Conservation (phyloP, 2,113 vertebrate genomes). For the Syrrhaptes paradoxus region DNA sequence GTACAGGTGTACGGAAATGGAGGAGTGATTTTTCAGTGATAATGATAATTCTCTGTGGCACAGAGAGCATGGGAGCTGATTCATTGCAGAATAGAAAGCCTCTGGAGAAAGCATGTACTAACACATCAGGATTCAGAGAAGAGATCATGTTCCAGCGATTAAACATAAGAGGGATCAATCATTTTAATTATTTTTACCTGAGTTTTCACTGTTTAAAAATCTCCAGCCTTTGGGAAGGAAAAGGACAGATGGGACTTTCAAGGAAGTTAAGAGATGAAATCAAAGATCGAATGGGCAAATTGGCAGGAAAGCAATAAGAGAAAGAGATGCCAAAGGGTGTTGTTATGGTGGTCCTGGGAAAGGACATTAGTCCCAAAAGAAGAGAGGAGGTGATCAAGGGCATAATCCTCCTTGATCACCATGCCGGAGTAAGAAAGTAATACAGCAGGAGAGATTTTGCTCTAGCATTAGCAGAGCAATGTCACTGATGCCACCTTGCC, state of each 20-base stretch:
- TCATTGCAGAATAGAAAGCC: neutral
- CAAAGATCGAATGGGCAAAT: neutral
- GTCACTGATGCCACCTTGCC: neutral
- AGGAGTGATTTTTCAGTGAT: neutral
- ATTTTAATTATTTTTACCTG: neutral
- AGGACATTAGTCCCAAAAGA: neutral
- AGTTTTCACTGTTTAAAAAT: neutral
- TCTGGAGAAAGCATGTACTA: neutral
- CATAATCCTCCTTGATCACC: neutral
- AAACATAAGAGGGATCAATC: neutral
- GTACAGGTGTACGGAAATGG: neutral
- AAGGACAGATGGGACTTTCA: neutral
- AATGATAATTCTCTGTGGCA: neutral
- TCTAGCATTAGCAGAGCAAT: neutral
- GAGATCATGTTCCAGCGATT: neutral
- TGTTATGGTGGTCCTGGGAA: slow-evolving; percentile 22
- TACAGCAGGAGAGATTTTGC: neutral
- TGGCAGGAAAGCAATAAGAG: neutral
- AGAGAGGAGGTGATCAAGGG: neutral
- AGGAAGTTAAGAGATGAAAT: neutral
- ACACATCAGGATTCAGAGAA: neutral
- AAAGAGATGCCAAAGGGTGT: neutral
- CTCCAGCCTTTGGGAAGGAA: neutral
- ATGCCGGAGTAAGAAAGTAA: neutral
- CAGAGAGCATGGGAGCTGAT: neutral